These are phyloP conservation scores for Acanthosepion lycidas DNA, from an alignment of 2,888 invertebrate species.

Conservation along the genomic window DNA sequence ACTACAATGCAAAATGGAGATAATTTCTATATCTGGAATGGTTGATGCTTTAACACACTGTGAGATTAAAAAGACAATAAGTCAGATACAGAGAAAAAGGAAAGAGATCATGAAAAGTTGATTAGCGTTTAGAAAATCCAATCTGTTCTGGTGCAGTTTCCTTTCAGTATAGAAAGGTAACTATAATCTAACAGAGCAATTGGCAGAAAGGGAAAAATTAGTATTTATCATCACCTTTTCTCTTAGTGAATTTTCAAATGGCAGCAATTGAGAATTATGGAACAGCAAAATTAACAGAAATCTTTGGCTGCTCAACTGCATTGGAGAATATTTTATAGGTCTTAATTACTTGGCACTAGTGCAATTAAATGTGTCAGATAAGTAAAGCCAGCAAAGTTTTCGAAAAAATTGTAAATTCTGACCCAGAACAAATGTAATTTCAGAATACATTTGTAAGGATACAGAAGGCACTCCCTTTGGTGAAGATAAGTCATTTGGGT, in stretches of 20 bases:
- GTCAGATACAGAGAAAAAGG: not conserved
- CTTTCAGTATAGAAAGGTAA: not conserved
- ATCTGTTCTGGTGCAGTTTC: not conserved
- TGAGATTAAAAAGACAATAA: not conserved
- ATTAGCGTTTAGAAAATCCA: not conserved
- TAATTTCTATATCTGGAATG: constrained; percentile 20
- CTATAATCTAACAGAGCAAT: not conserved
- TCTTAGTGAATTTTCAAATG: not conserved
- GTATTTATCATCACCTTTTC: not conserved
- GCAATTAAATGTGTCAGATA: not conserved
- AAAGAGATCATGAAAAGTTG: not conserved
- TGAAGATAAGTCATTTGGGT: no score
- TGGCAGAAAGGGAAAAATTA: not conserved
- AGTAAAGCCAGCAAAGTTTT: not conserved
- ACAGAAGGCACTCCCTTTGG: no score
- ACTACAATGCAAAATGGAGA: not conserved
- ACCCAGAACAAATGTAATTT: no score
- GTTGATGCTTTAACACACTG: not conserved
- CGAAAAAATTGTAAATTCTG: no score
- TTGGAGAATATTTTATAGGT: not conserved
- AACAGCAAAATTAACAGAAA: not conserved
- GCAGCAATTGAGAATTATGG: not conserved
- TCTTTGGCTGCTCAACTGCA: not conserved
- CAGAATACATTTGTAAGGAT: no score
- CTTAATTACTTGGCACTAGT: no score